These are phyloP conservation scores for Oncorhynchus gorbuscha DNA, from an alignment of 2,113 vertebrate species.

Conservation along the genomic window DNA sequence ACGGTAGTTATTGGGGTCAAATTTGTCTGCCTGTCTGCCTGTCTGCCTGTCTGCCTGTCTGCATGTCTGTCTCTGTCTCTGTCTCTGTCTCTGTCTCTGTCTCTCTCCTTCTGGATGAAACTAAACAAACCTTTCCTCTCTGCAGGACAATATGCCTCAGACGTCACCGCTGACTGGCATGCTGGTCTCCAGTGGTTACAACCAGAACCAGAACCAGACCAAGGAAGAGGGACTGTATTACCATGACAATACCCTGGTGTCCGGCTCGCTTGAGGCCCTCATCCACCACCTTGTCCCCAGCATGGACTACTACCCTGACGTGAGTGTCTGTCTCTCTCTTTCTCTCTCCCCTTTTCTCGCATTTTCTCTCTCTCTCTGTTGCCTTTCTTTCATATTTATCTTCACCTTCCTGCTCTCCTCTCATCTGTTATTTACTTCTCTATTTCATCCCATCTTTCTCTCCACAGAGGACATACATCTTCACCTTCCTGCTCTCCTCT, in stretches of 20 bases:
- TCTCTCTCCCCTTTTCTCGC: no score
- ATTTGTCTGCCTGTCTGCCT: no score
- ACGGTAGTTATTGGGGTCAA: no score
- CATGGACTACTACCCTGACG: conserved; percentile 90
- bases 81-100: no score
- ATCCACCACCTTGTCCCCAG: conserved; percentile 90
- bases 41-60: no score
- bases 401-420: no score
- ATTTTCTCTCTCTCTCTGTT: no score
- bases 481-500: conserved; percentile 93
- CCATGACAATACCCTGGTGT: conserved; percentile 88
- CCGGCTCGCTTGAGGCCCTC: conserved; percentile 91
- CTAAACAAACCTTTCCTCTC: no score
- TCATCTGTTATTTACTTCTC: background rate
- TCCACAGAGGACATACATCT: conserved; percentile 89
- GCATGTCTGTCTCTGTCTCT: no score
- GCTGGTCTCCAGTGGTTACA: conserved; percentile 83
- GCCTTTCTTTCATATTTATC: conserved; percentile 2
- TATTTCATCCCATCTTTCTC: background rate
- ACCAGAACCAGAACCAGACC: conserved; percentile 83
- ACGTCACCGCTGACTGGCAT: conserved; percentile 83
- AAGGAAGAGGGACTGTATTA: conserved; percentile 84
- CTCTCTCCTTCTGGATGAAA: no score
- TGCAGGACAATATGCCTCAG: conserved; percentile 89
- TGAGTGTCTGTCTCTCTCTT: conserved; percentile 66